Conservation (phyloP, 2,888 invertebrate species). For the Hanleya hanleyi region DNA sequence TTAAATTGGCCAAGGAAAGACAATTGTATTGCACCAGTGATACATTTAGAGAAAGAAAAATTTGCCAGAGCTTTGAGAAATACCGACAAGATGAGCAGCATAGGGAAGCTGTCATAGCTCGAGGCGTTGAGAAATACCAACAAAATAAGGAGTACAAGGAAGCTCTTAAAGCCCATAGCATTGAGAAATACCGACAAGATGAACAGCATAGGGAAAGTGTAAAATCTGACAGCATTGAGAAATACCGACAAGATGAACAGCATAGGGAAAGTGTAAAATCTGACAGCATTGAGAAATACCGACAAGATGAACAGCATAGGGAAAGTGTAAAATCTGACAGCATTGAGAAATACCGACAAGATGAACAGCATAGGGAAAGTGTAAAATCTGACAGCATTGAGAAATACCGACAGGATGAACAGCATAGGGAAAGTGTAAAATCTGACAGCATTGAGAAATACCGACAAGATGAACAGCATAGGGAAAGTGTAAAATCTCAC, state of each 20-base stretch:
- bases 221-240: conserved; percentile 6
- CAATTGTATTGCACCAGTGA: background rate
- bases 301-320: background rate
- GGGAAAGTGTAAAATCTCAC: too few relatives aligned
- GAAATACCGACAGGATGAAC: too few relatives aligned
- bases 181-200: conserved; percentile 14
- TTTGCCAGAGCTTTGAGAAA: background rate
- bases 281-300: background rate
- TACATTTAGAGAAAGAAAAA: background rate
- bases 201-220: conserved; percentile 12
- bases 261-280: too few relatives aligned
- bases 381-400: too few relatives aligned
- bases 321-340: background rate
- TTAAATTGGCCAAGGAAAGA: too few relatives aligned
- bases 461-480: too few relatives aligned
- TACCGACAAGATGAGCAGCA: background rate
- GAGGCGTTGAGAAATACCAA: background rate
- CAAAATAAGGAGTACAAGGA: background rate
- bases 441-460: too few relatives aligned
- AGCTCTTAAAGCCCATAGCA: conserved; percentile 7
- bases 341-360: background rate
- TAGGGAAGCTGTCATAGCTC: background rate
- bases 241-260: background rate
- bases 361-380: background rate
- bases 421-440: too few relatives aligned